Evolutionary conservation across 2,113 vertebrate genomes (phyloP), one percentile per base, ranked within the genome.

Genomic region (Brachyhypopomus occidentalis): DNA sequence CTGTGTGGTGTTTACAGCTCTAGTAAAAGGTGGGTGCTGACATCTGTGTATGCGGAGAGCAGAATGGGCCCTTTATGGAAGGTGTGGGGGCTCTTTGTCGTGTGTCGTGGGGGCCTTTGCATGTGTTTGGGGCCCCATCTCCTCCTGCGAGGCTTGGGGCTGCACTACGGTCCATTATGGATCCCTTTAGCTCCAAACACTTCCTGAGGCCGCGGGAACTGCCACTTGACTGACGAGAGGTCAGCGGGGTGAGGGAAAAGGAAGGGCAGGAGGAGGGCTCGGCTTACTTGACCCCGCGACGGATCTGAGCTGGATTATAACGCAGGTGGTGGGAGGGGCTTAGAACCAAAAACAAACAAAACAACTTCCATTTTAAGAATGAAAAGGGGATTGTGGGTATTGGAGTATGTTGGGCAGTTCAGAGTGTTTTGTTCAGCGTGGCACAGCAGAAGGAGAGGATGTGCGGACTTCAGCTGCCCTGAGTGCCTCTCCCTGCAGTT

Each of bases 171-270:
- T 64, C 25, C 22, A 30, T 55, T 45, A 1, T 52, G 63, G 79
- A 60, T 84, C 84, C 74, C 23, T 86, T 58, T 83, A 75, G 59
- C 74, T 86, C 11, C 4, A 4, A 78, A 36, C 79, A 52, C 58
- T 56, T 8, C 30, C 25, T 14, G 23, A 58, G 56, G 56, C 70
- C 55, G n/a, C 48, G 41, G 72, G 71, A 20, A 3, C 45, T 85
- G 86, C 86, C 86, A 83, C 19, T 90, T 87, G 83, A 20, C 45
- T 56, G 55, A 14, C 45, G 7, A 2, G 45, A 52, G 45, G 45
- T 14, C 45, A 14, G 2, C 4, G 20, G 14, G 23, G 20, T 79
- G 82, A 11, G 27, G 73, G 79, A 45, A 72, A 77, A 56, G 64
- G 27, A 23, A 14, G 86, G 84, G 82, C n/a, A 25, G 41, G 45